Evolutionary conservation across 2,113 vertebrate genomes (phyloP), one percentile per base, ranked within the genome.

Genomic region (Tiliqua scincoides): DNA sequence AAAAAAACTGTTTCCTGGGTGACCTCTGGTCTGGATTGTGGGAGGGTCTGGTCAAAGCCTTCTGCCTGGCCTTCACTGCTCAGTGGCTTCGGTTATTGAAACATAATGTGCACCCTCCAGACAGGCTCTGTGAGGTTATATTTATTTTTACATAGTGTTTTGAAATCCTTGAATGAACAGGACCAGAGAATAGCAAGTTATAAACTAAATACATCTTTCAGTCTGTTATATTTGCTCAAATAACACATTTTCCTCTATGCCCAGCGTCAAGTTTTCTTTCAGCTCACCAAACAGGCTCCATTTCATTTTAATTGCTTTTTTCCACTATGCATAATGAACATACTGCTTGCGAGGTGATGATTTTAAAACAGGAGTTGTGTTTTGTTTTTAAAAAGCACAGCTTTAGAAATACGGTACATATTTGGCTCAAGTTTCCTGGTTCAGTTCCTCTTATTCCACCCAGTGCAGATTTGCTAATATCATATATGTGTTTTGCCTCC

Each of bases 331-430:
- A 68, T 90, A 85, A 89, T 72, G 8, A 35, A 74, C 80, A 79
- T 48, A 48, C 43, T 48, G 43, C 43, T 48, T 48, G 43, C 43
- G 8, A 48, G 43, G 43, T 48, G 43, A 48, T 48, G 43, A 48
- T 48, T 48, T 48, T 79, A 0, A 52, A 86, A 82, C 62, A 79
- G 62, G 86, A 89, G 15, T 73, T 72, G 20, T 70, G 25, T 3
- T 74, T 43, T 32, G n/a, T 61, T 30, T 72, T 72, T 85, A 85
- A 67, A 92, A 90, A 91, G 27, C 89, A 8, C 82, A 85, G 3
- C 2, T 93, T 91, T 79, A 87, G 78, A 77, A 89, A 72, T 48
- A n/a, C n/a, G n/a, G n/a, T 80, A 89, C 89, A 84, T 80, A 89
- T 15, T 86, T 18, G 12, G 86, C 14, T 48, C 79, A 35, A 30